Percentiles rank a stretch among this genome's conserved stretches.
Conservation (phyloP, 2,888 invertebrate genomes). For the Aplocera efformata region DNA sequence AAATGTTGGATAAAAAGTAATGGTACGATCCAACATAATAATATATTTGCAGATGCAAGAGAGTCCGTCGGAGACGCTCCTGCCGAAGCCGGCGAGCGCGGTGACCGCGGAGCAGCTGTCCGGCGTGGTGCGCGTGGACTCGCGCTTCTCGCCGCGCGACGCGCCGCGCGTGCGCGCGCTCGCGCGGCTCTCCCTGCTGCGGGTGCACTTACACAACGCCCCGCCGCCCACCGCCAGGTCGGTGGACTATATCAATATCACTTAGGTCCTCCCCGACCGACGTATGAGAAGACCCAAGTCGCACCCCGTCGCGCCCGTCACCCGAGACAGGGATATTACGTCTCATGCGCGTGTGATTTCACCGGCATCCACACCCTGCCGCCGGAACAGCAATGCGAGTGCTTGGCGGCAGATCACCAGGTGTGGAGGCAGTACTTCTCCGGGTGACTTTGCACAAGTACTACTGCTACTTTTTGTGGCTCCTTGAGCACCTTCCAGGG, state of each 20-base stretch:
- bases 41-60: slow-evolving; percentile 15
- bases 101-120: slow-evolving; percentile 55
- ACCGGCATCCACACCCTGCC: too few relatives aligned
- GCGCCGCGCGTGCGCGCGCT: slow-evolving; percentile 39
- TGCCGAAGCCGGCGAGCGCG: background rate
- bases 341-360: too few relatives aligned
- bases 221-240: slow-evolving; percentile 47
- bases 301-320: too few relatives aligned
- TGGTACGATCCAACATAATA: background rate
- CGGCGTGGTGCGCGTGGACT: slow-evolving; percentile 73
- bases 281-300: slow-evolving; percentile 12
- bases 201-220: slow-evolving; percentile 50
- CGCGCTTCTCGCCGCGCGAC: slow-evolving; percentile 61
- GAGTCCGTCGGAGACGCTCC: slow-evolving; percentile 9
- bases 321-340: too few relatives aligned
- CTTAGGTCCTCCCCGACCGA: too few relatives aligned
- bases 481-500: too few relatives aligned
- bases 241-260: too few relatives aligned
- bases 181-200: slow-evolving; percentile 36
- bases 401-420: too few relatives aligned
- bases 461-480: too few relatives aligned
- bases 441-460: too few relatives aligned
- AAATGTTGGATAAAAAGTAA: background rate
- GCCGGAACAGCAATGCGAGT: too few relatives aligned
- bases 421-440: too few relatives aligned